These are phyloP conservation scores for Lasioglossum lativentre DNA, from an alignment of 2,888 invertebrate genomes.

Conservation along the genomic window DNA sequence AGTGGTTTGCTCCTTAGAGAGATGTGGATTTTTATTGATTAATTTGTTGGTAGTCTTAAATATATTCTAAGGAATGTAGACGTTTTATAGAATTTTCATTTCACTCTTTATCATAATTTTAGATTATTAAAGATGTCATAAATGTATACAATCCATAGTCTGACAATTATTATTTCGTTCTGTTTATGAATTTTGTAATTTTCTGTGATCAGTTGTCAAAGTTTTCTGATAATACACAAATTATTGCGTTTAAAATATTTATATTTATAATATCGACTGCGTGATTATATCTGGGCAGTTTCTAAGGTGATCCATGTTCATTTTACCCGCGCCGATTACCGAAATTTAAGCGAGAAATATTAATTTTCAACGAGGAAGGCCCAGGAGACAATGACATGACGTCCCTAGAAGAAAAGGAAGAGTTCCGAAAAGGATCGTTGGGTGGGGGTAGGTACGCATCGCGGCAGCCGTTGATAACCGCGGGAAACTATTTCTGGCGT, in stretches of 20 bases:
- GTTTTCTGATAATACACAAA: no score
- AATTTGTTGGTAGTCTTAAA: neutral
- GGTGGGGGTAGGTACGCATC: neutral
- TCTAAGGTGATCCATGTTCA: neutral
- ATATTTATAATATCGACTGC: neutral
- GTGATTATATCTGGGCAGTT: neutral
- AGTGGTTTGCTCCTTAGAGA: neutral
- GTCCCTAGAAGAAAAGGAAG: neutral
- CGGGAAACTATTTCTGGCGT: conserved; percentile 26
- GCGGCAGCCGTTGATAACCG: neutral
- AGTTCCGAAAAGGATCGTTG: no score
- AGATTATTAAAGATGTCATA: neutral
- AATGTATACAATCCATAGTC: neutral
- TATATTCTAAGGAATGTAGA: neutral
- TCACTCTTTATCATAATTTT: neutral
- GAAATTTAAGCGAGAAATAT: neutral
- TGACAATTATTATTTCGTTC: neutral
- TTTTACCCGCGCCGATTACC: neutral
- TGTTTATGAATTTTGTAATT: no score
- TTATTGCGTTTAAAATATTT: neutral
- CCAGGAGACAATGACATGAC: neutral
- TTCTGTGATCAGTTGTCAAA: no score
- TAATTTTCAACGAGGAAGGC: neutral
- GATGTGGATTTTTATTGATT: neutral
- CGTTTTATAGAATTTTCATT: neutral